Evolutionary conservation across 2,113 vertebrate genomes (phyloP), one percentile per base, ranked within the genome.

Genomic region (Clupea harengus): DNA sequence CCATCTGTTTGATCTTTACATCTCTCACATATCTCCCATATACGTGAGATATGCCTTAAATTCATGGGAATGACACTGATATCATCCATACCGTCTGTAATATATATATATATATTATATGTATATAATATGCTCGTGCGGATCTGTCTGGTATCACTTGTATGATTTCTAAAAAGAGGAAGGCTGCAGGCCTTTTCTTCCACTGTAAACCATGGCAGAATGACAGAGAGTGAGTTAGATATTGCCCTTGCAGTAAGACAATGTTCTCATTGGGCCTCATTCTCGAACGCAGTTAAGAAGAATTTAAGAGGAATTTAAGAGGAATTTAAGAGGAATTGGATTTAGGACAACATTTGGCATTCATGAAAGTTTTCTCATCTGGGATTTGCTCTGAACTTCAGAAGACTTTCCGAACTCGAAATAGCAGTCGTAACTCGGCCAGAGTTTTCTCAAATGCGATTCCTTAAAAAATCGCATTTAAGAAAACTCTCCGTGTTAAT

Each of bases 1-100:
- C 83, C 64, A 60, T 45, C 20, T 46, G 64, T 87, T 85, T 82
- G 85, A 82, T 84, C 82, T 90, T 83, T 83, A 60, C 81, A 52
- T 82, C 32, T 80, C 32, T 54, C 67, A 75, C 13, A 39, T 78
- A 10, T 78, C 72, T 15, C 72, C 17, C 39, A 32, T 78, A 22
- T 60, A 60, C 13, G 28, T 39, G 28, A 78, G 72, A 39, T 78
- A 72, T 72, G n/a, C 25, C 11, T 72, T 6, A 28, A 28, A 32
- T 15, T 39, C 28, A 17, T 39, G 5, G 13, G 4, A 11, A 39
- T 32, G 72, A 39, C 28, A 28, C 3, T 78, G 28, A 32, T 17
- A 39, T 32, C 13, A 78, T 78, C 11, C 32, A 6, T 78, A 32
- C 72, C 25, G 39, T 32, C 72, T 78, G 28, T 39, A 78, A 39